phyloP scores from a whole-genome alignment of 2,113 vertebrate species.

The Hemiscyllium ocellatum region DNA sequence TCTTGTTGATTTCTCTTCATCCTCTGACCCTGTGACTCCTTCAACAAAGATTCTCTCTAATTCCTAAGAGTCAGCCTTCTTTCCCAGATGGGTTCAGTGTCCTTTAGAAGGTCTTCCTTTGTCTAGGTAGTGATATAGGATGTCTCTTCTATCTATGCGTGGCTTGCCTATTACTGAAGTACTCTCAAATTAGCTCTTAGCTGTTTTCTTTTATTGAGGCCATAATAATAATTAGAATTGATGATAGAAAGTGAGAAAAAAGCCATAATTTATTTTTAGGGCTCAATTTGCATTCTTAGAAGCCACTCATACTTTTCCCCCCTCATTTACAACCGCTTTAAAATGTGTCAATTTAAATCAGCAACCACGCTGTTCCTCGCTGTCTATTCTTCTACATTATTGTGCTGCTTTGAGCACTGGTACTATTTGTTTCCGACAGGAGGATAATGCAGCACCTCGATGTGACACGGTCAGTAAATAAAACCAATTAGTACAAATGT shows the following conservation, averaged over 20 bases:
- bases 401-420: background rate
- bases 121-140: background rate
- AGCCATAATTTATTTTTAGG: slow-evolving; percentile 21
- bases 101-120: background rate
- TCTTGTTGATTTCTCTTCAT: background rate
- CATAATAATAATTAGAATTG: slow-evolving; percentile 19
- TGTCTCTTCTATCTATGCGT: background rate
- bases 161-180: background rate
- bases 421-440: slow-evolving; percentile 26
- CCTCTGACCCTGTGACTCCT: background rate
- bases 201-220: background rate
- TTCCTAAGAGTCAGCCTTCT: background rate
- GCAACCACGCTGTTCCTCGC: background rate
- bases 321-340: background rate
- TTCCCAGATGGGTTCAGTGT: background rate
- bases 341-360: background rate
- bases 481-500: slow-evolving; percentile 32
- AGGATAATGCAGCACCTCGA: slow-evolving; percentile 7
- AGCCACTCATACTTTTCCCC: background rate
- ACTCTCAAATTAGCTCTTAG: background rate
- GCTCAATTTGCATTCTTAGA: background rate
- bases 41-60: background rate
- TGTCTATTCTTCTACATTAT: slow-evolving; percentile 5
- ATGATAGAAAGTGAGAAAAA: slow-evolving; percentile 10
- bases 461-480: slow-evolving; percentile 3